These are phyloP conservation scores for Drosophila obscura DNA, from an alignment of 1,140 invertebrate genomes.

Conservation along the genomic window DNA sequence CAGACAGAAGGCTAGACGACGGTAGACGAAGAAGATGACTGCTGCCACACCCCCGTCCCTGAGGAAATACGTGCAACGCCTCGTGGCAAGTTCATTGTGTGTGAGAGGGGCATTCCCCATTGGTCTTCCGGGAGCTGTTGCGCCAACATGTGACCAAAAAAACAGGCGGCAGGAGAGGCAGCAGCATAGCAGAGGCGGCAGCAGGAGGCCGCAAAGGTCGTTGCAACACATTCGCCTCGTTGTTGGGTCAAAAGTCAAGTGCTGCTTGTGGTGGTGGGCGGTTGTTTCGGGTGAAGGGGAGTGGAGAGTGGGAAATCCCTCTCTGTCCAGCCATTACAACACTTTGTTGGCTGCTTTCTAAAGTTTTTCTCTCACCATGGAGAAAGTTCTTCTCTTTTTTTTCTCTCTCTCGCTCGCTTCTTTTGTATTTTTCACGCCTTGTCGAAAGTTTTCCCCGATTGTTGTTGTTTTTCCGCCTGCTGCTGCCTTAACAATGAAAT, in stretches of 20 bases:
- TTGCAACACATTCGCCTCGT: slow-evolving; percentile 72
- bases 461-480: slow-evolving; percentile 1
- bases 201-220: slow-evolving; percentile 71
- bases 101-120: slow-evolving; percentile 8
- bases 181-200: background rate
- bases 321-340: slow-evolving; percentile 68
- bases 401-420: slow-evolving; percentile 23
- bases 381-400: slow-evolving; percentile 39
- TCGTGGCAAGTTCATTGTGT: slow-evolving; percentile 62
- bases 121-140: slow-evolving; percentile 51
- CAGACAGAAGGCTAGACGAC: slow-evolving; percentile 15
- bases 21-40: slow-evolving; percentile 9
- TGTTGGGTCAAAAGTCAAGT: slow-evolving; percentile 68
- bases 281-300: background rate
- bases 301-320: slow-evolving; percentile 10
- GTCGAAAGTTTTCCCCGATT: slow-evolving; percentile 54
- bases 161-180: background rate
- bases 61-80: slow-evolving; percentile 43
- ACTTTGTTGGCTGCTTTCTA: slow-evolving; percentile 76
- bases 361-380: slow-evolving; percentile 53
- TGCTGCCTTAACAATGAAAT: slow-evolving; percentile 60
- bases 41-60: slow-evolving; percentile 14
- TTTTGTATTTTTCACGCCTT: slow-evolving; percentile 76
- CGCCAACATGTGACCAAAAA: slow-evolving; percentile 57
- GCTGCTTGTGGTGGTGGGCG: slow-evolving; percentile 2